phyloP scores from a whole-genome alignment of 1,140 invertebrate genomes.

The Gonatopus flavifemur region DNA sequence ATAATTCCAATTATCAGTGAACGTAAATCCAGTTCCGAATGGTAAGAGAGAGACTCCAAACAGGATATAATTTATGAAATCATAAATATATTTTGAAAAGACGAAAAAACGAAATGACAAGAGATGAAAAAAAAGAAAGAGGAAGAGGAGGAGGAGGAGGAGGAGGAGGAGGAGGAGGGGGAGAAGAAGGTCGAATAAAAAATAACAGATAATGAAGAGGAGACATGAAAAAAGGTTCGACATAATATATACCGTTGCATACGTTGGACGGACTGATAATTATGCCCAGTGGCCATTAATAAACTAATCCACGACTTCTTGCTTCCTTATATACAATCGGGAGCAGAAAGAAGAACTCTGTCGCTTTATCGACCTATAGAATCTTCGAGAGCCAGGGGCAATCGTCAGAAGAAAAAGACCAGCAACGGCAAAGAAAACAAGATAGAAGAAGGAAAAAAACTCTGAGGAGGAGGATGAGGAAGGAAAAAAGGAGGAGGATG shows the following conservation, averaged over 20 bases:
- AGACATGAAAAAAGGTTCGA: no score
- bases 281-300: slow-evolving; percentile 37
- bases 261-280: slow-evolving; percentile 33
- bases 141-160: no score
- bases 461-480: slow-evolving; percentile 5
- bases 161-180: no score
- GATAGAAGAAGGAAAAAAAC: slow-evolving; percentile 10
- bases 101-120: not conserved
- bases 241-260: no score
- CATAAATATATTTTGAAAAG: no score
- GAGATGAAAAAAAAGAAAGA: not conserved
- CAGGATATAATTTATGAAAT: no score
- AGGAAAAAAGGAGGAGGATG: slow-evolving; percentile 9
- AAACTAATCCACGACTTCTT: slow-evolving; percentile 31
- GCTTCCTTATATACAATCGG: slow-evolving; percentile 12
- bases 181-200: no score
- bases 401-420: slow-evolving; percentile 9
- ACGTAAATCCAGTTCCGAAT: no score
- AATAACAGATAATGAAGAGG: no score
- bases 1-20: no score
- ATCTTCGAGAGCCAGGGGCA: slow-evolving; percentile 26
- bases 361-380: slow-evolving; percentile 32
- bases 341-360: slow-evolving; percentile 15
- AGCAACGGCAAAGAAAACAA: slow-evolving; percentile 9
- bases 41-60: no score